Conservation (phyloP, 2,797 vertebrate species). For the Trematomus bernacchii region DNA sequence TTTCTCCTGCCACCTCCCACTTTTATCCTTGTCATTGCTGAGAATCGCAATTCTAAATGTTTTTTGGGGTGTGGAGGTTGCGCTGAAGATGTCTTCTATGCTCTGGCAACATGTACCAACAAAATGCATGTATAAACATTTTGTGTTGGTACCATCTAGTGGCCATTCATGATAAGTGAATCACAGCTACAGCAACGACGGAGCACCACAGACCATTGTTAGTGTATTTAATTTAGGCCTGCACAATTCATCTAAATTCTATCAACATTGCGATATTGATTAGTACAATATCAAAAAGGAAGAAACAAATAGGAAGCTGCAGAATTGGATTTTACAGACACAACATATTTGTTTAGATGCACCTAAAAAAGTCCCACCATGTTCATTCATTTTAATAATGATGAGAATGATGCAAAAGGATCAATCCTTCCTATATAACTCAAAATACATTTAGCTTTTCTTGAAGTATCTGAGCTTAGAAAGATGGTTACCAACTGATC, state of each 20-base stretch:
- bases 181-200: neutral
- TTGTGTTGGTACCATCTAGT: constrained; percentile 38
- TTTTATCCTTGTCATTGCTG: neutral
- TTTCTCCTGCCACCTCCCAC: neutral
- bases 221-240: neutral
- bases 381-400: too few species aligned
- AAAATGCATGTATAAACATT: neutral
- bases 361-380: too few species aligned
- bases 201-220: constrained; percentile 5
- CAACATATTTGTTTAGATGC: too few species aligned
- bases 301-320: too few species aligned
- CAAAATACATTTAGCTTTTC: too few species aligned
- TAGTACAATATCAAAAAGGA: too few species aligned
- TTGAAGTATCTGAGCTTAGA: neutral
- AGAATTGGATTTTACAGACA: too few species aligned
- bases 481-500: neutral
- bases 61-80: neutral
- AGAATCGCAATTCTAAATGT: too few species aligned
- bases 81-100: neutral
- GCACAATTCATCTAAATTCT: too few species aligned
- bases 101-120: neutral
- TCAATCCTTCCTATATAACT: too few species aligned
- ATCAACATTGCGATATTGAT: too few species aligned
- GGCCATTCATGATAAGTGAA: constrained; percentile 20
- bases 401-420: too few species aligned